Base-by-base conservation (phyloP, 1,140 invertebrate species). In the Whitmania pigra region DNA sequence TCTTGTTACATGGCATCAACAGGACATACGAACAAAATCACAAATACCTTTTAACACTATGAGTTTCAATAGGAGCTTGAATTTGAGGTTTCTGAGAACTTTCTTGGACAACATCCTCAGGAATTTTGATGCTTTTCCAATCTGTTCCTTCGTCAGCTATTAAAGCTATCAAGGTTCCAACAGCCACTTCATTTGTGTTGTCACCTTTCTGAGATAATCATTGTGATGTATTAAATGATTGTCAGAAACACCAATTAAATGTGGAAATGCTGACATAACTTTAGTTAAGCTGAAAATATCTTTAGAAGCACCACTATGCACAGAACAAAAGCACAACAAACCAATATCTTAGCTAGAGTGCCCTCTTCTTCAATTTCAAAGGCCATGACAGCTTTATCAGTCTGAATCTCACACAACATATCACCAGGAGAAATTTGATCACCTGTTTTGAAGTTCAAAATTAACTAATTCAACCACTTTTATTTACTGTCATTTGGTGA, bases 121-220 rank as follows among this genome's bases (percentile, higher is more conserved):
- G 81, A 20, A 83, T 77, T 69, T 80, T 76, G 83, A 89, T 77
- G 88, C 84, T 80, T 78, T 87, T 80, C 87, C 87, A 87, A 80
- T 91, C 89, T 49, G 86, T 86, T 75, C 89, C 87, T 76, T 90
- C 88, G 69, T 88, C 85, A 17, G 94, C 93, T 79, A 94, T 90
- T 57, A 96, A 87, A 76, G 91, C 94, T 29, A 96, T 89, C 69
- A 94, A 77, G 78, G 89, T 87, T 27, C 92, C 93, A 60, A 97
- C 88, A 36, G 88, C 86, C 0, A 95, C 87, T 77, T 92, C 90
- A 80, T 90, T 89, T 0, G 86, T 86, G 73, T 92, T 90, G 11
- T 90, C 89, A 7, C 87, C 85, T 72, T 77, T 77, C 79, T 82
- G 71, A 53, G 13, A 22, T 22, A 6, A 68, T 27, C 70, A 36